These are phyloP conservation scores for Tor tambroides DNA, from an alignment of 2,113 vertebrate species.

Conservation along the genomic window DNA sequence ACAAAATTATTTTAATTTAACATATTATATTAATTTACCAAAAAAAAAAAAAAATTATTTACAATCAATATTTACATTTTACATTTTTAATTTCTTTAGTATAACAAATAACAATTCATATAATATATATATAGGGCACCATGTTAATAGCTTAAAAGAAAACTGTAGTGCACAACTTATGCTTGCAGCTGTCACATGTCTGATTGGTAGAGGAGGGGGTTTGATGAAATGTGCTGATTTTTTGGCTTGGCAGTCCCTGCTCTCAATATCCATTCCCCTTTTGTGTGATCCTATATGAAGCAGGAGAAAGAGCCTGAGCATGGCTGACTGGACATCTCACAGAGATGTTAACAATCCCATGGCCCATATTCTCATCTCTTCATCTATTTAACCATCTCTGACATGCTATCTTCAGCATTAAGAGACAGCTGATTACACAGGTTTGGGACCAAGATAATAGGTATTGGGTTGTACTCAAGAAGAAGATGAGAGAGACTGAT, in stretches of 20 bases:
- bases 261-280: not conserved
- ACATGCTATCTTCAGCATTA: not conserved
- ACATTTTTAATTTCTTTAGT: too few species aligned
- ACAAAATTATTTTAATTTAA: too few species aligned
- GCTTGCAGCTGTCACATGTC: not conserved
- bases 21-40: too few species aligned
- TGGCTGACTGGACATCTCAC: not conserved
- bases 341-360: constrained; percentile 6
- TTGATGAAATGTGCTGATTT: constrained; percentile 23
- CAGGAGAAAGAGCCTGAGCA: not conserved
- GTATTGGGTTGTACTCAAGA: not conserved
- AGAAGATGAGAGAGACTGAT: not conserved
- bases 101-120: too few species aligned
- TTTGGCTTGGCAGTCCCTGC: not conserved
- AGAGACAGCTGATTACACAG: constrained; percentile 29
- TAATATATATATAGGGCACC: not conserved
- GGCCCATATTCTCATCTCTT: not conserved
- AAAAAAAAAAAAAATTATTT: too few species aligned
- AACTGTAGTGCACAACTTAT: not conserved
- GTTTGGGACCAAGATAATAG: not conserved
- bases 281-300: not conserved
- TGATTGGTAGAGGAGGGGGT: not conserved
- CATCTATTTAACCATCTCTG: not conserved
- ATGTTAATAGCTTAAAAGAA: not conserved
- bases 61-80: too few species aligned